Base-by-base conservation (phyloP, 23 tunicate species). In the Styela clava region DNA sequence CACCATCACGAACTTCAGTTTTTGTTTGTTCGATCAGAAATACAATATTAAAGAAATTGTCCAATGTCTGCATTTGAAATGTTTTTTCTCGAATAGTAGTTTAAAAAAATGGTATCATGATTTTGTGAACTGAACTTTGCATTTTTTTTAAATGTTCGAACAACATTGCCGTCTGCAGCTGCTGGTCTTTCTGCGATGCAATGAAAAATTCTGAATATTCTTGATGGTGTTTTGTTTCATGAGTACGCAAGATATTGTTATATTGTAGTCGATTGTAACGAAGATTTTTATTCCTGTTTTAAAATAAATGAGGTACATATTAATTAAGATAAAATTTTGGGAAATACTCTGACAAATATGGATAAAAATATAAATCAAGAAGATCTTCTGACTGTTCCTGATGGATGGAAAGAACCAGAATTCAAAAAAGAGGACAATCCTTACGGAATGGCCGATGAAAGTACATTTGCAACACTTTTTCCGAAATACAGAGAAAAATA, bases 401-500 rank as follows among this genome's bases (percentile, higher is more conserved):
- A 85, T 61, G 98, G 95, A 0, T 94, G 98, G 98, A 89, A 89
- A 52, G 91, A 86, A 70, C 83, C 85, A 73, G 65, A 35, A 34
- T 88, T 94, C 62, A 85, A 76, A 33, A 83, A 86, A 79, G 95
- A 89, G 28, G 95, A 94, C 79, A 94, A 94, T 51, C 88, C 88
- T 74, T 72, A 82, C 78, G 98, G 98, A 73, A 74, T 89, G 87
- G 56, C 88, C 52, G 95, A 94, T 9, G 95, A 94, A 73, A 89
- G 95, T 61, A 79, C 89, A 31, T 94, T 94, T 68, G 94, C 95
- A 22, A 89, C 95, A 31, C 79, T 94, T 52, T 94, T 94, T 79
- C 98, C 98, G 35, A 88, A 94, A 85, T 94, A 94, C 74, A 69
- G 98, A 28, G 98, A 94, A 72, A 85, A 89, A 67, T 94, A 94